Conservation (phyloP, 2,888 invertebrate species). For the Tortrix viridana region DNA sequence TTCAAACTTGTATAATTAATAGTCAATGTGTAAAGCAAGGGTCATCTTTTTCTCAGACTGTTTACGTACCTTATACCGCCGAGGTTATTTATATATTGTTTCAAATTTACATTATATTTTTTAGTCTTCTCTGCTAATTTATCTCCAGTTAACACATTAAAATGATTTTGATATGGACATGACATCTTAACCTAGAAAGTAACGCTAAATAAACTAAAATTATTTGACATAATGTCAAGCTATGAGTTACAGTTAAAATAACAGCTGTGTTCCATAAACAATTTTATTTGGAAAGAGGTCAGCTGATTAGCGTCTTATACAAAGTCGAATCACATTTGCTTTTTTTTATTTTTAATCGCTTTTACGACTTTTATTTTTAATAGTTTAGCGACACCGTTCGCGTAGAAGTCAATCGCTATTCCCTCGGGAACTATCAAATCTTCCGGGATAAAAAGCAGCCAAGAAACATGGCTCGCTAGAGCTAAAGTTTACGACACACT, state of each 20-base stretch:
- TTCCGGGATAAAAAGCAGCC: too few relatives aligned
- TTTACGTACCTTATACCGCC: slow-evolving; percentile 45
- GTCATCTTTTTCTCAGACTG: slow-evolving; percentile 47
- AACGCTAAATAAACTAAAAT: slow-evolving; percentile 37
- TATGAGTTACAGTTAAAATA: not conserved
- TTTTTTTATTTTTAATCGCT: too few relatives aligned
- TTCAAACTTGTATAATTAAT: too few relatives aligned
- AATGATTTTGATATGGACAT: slow-evolving; percentile 81
- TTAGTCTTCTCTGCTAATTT: slow-evolving; percentile 45
- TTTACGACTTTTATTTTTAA: too few relatives aligned
- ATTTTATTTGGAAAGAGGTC: not conserved
- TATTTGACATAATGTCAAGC: slow-evolving; percentile 34
- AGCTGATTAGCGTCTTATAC: not conserved
- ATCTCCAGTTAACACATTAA: slow-evolving; percentile 57
- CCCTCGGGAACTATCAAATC: too few relatives aligned
- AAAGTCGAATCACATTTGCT: too few relatives aligned
- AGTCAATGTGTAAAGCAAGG: slow-evolving; percentile 1
- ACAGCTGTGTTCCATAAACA: too few relatives aligned
- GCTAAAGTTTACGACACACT: too few relatives aligned
- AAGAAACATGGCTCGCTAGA: too few relatives aligned
- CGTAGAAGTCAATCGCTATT: too few relatives aligned
- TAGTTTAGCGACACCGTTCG: too few relatives aligned
- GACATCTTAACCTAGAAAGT: slow-evolving; percentile 70
- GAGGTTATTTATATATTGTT: not conserved
- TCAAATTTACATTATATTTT: slow-evolving; percentile 27